phyloP scores from a whole-genome alignment of 2,797 vertebrate species.

The Etheostoma nigrum region DNA sequence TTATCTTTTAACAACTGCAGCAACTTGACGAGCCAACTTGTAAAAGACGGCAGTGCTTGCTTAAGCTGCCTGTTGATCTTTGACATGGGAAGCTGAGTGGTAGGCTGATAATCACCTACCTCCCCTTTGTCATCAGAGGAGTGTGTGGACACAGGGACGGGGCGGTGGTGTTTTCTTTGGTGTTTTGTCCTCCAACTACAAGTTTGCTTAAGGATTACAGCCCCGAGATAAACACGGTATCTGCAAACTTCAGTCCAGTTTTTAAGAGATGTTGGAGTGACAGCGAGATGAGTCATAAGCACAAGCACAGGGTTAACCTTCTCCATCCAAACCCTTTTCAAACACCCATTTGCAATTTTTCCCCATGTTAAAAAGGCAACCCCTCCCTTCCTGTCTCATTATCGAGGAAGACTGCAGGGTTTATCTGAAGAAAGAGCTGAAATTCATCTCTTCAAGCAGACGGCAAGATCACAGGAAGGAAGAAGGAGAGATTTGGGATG shows the following conservation, averaged over 20 bases:
- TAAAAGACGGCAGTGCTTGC: constrained; percentile 38
- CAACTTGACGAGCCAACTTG: constrained; percentile 33
- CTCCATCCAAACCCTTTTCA: constrained; percentile 1
- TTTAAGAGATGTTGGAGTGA: constrained; percentile 27
- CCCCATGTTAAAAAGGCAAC: background rate
- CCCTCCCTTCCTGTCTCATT: constrained; percentile 56
- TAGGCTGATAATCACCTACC: constrained; percentile 58
- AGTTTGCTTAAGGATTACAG: constrained; percentile 55
- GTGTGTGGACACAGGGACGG: constrained; percentile 43
- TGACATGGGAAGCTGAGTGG: constrained; percentile 42
- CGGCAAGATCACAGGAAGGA: constrained; percentile 43
- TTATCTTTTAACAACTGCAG: constrained; percentile 48
- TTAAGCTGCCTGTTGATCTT: constrained; percentile 57
- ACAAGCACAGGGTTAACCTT: constrained; percentile 8
- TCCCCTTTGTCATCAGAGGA: constrained; percentile 58
- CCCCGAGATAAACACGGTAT: constrained; percentile 33
- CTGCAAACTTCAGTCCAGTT: constrained; percentile 10
- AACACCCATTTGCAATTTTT: background rate
- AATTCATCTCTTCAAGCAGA: constrained; percentile 35
- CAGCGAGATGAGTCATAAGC: constrained; percentile 8
- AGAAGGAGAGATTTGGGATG: constrained; percentile 32
- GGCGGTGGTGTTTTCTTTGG: constrained; percentile 42
- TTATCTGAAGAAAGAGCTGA: constrained; percentile 53
- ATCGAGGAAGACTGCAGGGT: constrained; percentile 52
- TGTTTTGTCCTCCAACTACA: constrained; percentile 21